Base-by-base conservation (phyloP, 2,888 invertebrate species). In the Dendrolimus pini region DNA sequence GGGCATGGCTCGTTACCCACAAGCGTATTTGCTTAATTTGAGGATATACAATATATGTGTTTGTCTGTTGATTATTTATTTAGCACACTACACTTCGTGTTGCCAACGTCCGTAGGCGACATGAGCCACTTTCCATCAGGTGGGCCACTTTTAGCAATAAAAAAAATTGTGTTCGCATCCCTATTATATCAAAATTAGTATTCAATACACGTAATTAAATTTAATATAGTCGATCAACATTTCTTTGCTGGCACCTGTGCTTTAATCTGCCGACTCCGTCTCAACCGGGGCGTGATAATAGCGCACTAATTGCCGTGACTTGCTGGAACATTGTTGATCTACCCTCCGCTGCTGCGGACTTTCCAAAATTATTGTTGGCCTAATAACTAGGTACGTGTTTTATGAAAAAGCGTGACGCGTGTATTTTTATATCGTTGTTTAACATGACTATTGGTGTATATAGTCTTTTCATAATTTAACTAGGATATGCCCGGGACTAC, bases 281-380 rank as follows among this genome's bases (percentile, higher is more conserved):
- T 14, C 52, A 52, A 56, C 47, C 52, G 56, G 56, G 56, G 56
- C 56, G 56, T 56, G 47, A 8, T 30, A 52, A 47, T 52, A 12
- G 18, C 7, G 18, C 6, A 12, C 12, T 52, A 56, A 56, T 56
- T 47, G 18, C 47, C 47, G 30, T 56, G 56, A 56, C 56, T 56
- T 14, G 56, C 30, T 30, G 52, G 47, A 56, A 30, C 52, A 47
- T 47, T 52, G 41, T 56, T 56, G 56, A 52, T 14, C 41, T 54
- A 12, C 54, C 30, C 14, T 54, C 30, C 10, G 42, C 41, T 9
- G 41, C 13, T 55, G 12, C 55, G 7, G 52, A 18, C 56, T n/a
- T 47, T 55, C 13, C 14, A 47, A 47, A 7, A 47, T 47, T 47
- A 47, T 47, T 47, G 47, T 47, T 47, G 6, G 2, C 47, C 9